Percentiles rank a stretch among this genome's conserved stretches.
Evolutionary conservation across 1,140 invertebrate species (phyloP).

Genomic region (Pygmarrhopalites habei): DNA sequence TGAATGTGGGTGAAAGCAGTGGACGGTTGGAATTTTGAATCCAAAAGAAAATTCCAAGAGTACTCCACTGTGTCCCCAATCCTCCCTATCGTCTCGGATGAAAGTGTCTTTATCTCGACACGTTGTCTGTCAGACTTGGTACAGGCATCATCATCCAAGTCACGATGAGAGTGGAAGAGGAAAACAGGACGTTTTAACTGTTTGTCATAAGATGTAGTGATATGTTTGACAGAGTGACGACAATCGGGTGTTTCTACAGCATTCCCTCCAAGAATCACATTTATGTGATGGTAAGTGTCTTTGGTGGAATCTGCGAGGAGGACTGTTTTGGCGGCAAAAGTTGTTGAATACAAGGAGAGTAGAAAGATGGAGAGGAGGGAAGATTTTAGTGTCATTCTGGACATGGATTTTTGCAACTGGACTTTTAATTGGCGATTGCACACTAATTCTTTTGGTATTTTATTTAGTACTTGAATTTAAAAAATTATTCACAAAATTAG

Average conservation of each 20-base stretch:
- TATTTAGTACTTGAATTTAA: too few relatives aligned
- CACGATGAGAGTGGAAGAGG: slow-evolving; percentile 18
- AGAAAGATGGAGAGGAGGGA: too few relatives aligned
- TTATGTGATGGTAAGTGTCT: slow-evolving; percentile 17
- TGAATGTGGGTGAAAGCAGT: slow-evolving; percentile 21
- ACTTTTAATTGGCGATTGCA: too few relatives aligned
- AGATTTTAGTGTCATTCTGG: too few relatives aligned
- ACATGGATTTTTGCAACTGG: too few relatives aligned
- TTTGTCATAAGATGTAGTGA: slow-evolving; percentile 5
- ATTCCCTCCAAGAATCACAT: slow-evolving; percentile 8
- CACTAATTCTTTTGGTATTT: too few relatives aligned
- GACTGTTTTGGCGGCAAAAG: too few relatives aligned
- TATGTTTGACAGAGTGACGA: slow-evolving; percentile 6
- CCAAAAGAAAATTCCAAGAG: slow-evolving; percentile 30
- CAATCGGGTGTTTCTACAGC: slow-evolving; percentile 6
- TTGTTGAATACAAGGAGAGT: too few relatives aligned
- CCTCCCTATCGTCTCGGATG: background rate
- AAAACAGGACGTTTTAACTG: slow-evolving; percentile 15
- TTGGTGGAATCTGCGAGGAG: slow-evolving; percentile 9
- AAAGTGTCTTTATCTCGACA: slow-evolving; percentile 23
- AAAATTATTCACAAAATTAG: too few relatives aligned
- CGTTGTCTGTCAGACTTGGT: slow-evolving; percentile 23
- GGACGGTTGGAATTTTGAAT: slow-evolving; percentile 25
- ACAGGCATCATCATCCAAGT: slow-evolving; percentile 26
- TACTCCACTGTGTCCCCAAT: slow-evolving; percentile 12